Evolutionary conservation across 2,113 vertebrate genomes (phyloP).

Genomic region (Otocyon megalotis): DNA sequence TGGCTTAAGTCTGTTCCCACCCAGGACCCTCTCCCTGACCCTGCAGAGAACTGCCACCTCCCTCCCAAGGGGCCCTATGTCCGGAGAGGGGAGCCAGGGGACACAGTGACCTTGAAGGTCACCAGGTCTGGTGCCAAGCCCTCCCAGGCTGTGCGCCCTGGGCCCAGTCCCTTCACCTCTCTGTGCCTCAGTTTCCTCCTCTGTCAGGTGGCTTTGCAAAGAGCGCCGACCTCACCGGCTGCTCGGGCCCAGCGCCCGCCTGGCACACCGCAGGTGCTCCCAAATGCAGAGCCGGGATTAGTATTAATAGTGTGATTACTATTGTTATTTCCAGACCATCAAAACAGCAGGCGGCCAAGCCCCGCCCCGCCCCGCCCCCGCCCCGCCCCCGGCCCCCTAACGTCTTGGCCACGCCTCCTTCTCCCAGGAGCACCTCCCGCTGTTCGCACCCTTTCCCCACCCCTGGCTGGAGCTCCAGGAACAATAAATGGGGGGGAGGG

Average conservation of each 20-base stretch:
- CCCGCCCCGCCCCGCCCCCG: neutral
- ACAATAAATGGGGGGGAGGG: conserved; percentile 43
- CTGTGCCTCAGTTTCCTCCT: conserved; percentile 49
- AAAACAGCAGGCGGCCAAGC: neutral
- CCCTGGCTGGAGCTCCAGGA: conserved; percentile 6
- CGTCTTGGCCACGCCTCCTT: neutral
- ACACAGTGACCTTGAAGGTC: neutral
- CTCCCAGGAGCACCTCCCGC: neutral
- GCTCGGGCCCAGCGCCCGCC: neutral
- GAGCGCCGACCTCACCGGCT: neutral
- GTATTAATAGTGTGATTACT: neutral
- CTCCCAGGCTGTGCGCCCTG: neutral
- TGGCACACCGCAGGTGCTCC: neutral
- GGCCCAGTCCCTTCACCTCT: neutral
- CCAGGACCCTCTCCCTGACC: neutral
- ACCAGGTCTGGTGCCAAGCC: neutral
- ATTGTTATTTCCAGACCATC: neutral
- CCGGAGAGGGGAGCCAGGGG: neutral
- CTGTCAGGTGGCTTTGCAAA: neutral
- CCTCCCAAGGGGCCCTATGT: neutral
- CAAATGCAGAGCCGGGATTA: neutral
- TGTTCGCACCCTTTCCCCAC: neutral
- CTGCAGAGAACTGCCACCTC: neutral
- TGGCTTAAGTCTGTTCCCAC: neutral
- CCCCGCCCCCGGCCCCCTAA: neutral